Conservation (phyloP, 2,888 invertebrate species). For the Odiellus spinosus region DNA sequence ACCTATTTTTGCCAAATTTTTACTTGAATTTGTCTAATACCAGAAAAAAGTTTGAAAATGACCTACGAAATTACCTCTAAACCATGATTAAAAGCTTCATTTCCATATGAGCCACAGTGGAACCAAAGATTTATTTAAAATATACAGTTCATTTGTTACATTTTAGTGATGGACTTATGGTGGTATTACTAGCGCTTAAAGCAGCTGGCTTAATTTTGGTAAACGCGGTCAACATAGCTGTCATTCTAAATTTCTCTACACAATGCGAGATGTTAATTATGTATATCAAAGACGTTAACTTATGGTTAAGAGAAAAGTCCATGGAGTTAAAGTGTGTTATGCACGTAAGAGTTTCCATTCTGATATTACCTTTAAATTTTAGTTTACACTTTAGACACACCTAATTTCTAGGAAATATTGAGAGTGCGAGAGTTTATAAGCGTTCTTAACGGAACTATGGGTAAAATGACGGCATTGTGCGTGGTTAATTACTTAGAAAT, state of each 20-base stretch:
- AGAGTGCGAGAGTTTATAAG: slow-evolving; percentile 25
- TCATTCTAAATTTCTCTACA: slow-evolving; percentile 29
- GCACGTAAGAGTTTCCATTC: slow-evolving; percentile 29
- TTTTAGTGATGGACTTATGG: slow-evolving; percentile 2
- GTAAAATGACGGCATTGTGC: slow-evolving; percentile 29
- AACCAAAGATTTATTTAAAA: no score
- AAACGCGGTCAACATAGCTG: slow-evolving; percentile 29
- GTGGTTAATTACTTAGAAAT: slow-evolving; percentile 27
- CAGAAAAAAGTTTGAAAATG: no score
- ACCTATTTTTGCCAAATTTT: slow-evolving; percentile 4
- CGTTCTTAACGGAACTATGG: slow-evolving; percentile 27
- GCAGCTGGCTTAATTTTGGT: slow-evolving; percentile 24
- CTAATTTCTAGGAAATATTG: slow-evolving; percentile 25
- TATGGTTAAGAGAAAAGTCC: slow-evolving; percentile 28
- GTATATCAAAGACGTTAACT: slow-evolving; percentile 26
- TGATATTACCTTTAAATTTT: no score
- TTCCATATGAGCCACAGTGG: no score
- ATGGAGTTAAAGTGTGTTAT: slow-evolving; percentile 27
- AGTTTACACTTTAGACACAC: no score
- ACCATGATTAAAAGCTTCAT: no score
- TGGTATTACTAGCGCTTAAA: slow-evolving; percentile 18
- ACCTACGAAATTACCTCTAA: no score
- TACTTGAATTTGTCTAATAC: no score
- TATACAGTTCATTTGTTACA: neutral
- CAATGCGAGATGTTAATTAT: slow-evolving; percentile 31